phyloP scores from a whole-genome alignment of 2,113 vertebrate species.

The Gambusia holbrooki region DNA sequence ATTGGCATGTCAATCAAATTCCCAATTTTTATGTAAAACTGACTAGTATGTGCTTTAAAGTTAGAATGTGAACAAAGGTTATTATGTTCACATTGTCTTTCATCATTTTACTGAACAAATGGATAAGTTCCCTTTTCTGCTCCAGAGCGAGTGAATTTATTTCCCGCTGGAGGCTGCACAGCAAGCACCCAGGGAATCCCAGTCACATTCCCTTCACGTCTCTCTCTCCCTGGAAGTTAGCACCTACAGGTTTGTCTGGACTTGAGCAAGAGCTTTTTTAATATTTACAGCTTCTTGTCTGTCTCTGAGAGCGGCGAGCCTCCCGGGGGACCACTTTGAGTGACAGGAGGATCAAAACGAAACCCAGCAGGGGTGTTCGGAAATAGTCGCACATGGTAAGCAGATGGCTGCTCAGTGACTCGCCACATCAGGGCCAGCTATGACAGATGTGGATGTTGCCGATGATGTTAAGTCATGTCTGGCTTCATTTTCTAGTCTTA shows the following conservation, averaged over 20 bases:
- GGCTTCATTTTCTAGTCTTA: constrained; percentile 47
- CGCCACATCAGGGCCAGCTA: constrained; percentile 50
- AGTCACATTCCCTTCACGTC: constrained; percentile 29
- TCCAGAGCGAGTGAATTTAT: constrained; percentile 12
- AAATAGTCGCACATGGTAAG: constrained; percentile 60
- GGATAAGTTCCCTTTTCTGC: not conserved
- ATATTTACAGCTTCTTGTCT: constrained; percentile 52
- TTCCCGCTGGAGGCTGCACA: constrained; percentile 19
- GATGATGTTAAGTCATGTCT: constrained; percentile 36
- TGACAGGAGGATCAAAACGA: constrained; percentile 63
- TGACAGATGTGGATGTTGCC: constrained; percentile 28
- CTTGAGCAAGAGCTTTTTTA: constrained; percentile 30
- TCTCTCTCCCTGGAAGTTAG: constrained; percentile 13
- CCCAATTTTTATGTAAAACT: too few relatives aligned
- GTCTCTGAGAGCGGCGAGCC: constrained; percentile 33
- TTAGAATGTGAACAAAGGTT: not conserved
- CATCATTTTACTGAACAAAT: not conserved
- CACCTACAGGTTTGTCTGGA: constrained; percentile 46
- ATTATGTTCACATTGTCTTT: not conserved
- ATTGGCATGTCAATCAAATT: too few relatives aligned
- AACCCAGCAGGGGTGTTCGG: constrained; percentile 51
- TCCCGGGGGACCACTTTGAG: constrained; percentile 57
- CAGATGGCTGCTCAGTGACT: constrained; percentile 68
- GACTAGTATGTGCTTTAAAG: not conserved
- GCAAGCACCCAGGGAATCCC: constrained; percentile 29